These are phyloP conservation scores for Anarsia innoxiella DNA, from an alignment of 2,888 invertebrate species.

Conservation along the genomic window DNA sequence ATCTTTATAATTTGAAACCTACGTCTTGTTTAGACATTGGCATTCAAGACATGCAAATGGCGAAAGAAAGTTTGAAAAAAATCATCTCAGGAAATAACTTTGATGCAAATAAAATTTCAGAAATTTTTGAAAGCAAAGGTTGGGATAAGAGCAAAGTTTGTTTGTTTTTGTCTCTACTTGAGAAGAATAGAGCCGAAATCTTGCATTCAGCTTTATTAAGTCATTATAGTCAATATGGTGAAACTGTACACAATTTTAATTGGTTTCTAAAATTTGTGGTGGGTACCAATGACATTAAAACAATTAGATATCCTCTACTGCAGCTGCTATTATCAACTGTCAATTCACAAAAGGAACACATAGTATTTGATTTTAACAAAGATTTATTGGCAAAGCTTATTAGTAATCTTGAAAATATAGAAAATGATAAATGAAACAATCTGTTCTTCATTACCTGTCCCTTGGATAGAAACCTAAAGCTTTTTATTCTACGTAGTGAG, in stretches of 20 bases:
- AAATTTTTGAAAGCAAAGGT: slow-evolving; percentile 22
- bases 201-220: slow-evolving; percentile 32
- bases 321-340: slow-evolving; percentile 39
- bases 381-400: slow-evolving; percentile 43
- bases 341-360: slow-evolving; percentile 25
- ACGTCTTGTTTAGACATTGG: slow-evolving; percentile 14
- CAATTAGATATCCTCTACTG: slow-evolving; percentile 40
- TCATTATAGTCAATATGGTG: slow-evolving; percentile 37
- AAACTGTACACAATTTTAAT: slow-evolving; percentile 38
- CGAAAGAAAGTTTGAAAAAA: slow-evolving; percentile 33
- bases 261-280: slow-evolving; percentile 47
- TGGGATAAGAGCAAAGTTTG: slow-evolving; percentile 30
- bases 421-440: too few relatives aligned
- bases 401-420: slow-evolving; percentile 32
- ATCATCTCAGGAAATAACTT: slow-evolving; percentile 31
- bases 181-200: slow-evolving; percentile 31
- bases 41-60: slow-evolving; percentile 19
- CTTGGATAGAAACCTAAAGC: too few relatives aligned
- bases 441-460: too few relatives aligned
- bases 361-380: slow-evolving; percentile 44
- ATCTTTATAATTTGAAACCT: slow-evolving; percentile 24
- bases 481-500: too few relatives aligned
- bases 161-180: slow-evolving; percentile 26
- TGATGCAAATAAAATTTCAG: slow-evolving; percentile 26
- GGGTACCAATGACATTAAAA: slow-evolving; percentile 51